Evolutionary conservation across 1,140 invertebrate genomes (phyloP), one percentile per base, ranked within the genome.

Genomic region (Heliconius himera): DNA sequence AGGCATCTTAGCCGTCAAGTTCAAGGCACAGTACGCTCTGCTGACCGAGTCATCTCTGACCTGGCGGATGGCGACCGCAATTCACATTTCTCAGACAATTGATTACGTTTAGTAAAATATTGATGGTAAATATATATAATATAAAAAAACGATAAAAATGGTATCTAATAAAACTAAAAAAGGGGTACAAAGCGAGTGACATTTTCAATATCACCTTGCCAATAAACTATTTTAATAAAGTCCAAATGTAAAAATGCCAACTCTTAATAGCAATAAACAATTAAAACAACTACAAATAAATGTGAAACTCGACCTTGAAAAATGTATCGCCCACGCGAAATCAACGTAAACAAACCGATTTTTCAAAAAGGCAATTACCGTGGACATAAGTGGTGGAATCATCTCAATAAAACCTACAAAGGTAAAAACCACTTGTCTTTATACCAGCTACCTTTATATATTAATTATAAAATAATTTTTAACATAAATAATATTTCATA

Each of bases 21-120:
- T 84, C 84, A 85, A 83, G 84, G 84, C 82, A 76, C 73, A 54
- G 54, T 66, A 56, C 81, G 79, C 79, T 81, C 80, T 80, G 71
- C 51, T 83, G 81, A 81, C 80, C 82, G 80, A 79, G 81, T 73
- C 78, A 83, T 83, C 84, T 81, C 79, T 83, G 73, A 78, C 80
- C 73, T 54, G 70, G 36, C 66, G 70, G 66, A 74, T 75, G 49
- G 71, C 78, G 73, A 71, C 73, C 74, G 38, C n/a, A 38, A 36
- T 77, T 26, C 18, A 51, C 38, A 36, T 71, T 36, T 70, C 70
- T 72, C 33, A 41, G 9, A 72, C 70, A 72, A 72, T 36, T 1
- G 33, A 41, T 38, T 72, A 41, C 36, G 20, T 26, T 66, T 66
- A 66, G 60, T 11, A 26, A 66, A 5, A 29, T 29, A 66, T 66